phyloP scores from a whole-genome alignment of 2,797 vertebrate species.

The Eleutherodactylus coqui region DNA sequence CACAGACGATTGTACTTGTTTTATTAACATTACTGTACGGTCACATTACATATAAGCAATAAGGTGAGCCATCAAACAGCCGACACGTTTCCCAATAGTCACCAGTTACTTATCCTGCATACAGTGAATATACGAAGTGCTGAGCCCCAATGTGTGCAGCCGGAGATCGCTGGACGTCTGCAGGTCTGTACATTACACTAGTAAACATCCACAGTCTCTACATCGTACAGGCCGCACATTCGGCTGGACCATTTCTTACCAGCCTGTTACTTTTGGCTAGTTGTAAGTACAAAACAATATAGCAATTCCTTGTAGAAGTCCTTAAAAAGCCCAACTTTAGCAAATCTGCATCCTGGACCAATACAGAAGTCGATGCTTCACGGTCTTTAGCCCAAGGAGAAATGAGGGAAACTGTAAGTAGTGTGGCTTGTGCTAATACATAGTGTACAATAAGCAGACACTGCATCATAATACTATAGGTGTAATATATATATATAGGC shows the following conservation, averaged over 20 bases:
- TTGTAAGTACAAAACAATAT: background rate
- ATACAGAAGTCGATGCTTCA: constrained; percentile 26
- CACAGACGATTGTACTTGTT: background rate
- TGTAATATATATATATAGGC: constrained; percentile 64
- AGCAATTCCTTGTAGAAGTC: background rate
- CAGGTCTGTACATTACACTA: background rate
- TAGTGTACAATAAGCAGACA: constrained; percentile 35
- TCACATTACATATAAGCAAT: constrained; percentile 74
- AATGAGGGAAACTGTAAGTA: background rate
- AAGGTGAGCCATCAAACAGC: constrained; percentile 70
- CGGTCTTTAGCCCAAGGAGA: background rate
- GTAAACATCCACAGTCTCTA: background rate
- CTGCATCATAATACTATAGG: constrained; percentile 54
- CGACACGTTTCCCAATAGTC: background rate
- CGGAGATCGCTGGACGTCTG: background rate
- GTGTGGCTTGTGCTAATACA: background rate
- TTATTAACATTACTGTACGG: constrained; percentile 71
- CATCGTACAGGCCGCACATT: background rate
- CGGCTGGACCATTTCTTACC: background rate
- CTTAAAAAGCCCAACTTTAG: background rate
- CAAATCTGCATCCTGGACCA: constrained; percentile 4
- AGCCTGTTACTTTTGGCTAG: background rate
- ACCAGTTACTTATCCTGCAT: background rate
- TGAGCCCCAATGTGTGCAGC: background rate
- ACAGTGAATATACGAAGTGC: constrained; percentile 2